Evolutionary conservation across 2,888 invertebrate genomes (phyloP), one percentile per base, ranked within the genome.

Genomic region (Temnothorax rugatulus): DNA sequence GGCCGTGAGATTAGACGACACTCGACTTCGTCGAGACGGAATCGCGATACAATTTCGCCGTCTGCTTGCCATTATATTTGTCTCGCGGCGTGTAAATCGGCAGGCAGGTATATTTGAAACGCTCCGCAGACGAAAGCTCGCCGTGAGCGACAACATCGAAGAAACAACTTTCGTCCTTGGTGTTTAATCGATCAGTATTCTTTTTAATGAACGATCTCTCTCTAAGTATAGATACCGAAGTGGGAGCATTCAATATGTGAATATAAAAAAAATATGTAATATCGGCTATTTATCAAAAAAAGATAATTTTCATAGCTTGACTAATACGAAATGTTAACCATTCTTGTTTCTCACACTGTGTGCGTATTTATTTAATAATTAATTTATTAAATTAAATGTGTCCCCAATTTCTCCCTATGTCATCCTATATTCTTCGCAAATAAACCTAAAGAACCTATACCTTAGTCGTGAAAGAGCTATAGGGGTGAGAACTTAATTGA

Each of bases 61-160:
- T 21, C 9, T 38, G 71, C 38, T 64, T 41, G 76, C 71, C 71
- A 81, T 81, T 81, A 81, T 71, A 47, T 71, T 71, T 81, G 79
- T 21, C 71, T 38, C 38, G 57, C 52, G 38, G 15, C 38, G 47
- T 41, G 64, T 57, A 41, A 82, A 64, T 66, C 38, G 63, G 44
- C 57, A 50, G 34, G 66, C 47, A 34, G 34, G 34, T 75, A 82
- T 47, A 71, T 71, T 38, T 38, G 50, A 73, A 38, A 50, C 44
- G 61, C n/a, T 15, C 38, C 66, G 11, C 13, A 13, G 29, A 34
- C 50, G 68, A 69, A 15, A n/a, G 47, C 47, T 15, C 18, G 38
- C 2, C 29, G 18, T 25, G 13, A 54, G 38, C 9, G 50, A 15
- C 13, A 41, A 11, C 44, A 44, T 25, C 21, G 15, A 52, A 64